phyloP scores from a whole-genome alignment of 2,797 vertebrate species.

The Myripristis jacobus region DNA sequence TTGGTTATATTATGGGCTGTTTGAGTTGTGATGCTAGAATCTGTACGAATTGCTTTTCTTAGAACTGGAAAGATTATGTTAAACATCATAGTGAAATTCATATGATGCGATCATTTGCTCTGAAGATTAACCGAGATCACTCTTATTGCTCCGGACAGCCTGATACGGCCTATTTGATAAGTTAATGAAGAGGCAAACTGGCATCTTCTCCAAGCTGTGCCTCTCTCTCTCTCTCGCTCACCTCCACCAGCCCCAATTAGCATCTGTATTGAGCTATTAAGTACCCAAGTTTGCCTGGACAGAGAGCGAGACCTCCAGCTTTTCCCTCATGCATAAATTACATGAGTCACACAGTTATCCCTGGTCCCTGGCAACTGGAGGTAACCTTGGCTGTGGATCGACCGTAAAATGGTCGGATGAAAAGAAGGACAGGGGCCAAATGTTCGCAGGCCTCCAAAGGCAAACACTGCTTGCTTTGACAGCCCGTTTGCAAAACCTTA shows the following conservation, averaged over 20 bases:
- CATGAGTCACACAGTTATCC: constrained; percentile 55
- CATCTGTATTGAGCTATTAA: constrained; percentile 16
- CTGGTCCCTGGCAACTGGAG: constrained; percentile 60
- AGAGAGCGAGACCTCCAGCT: constrained; percentile 24
- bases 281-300: constrained; percentile 17
- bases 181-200: not conserved
- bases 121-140: not conserved
- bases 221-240: not conserved
- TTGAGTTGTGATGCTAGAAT: not conserved
- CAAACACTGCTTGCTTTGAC: constrained; percentile 30
- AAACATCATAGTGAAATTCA: too few relatives aligned
- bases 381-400: constrained; percentile 67
- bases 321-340: constrained; percentile 60
- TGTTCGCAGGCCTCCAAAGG: constrained; percentile 49
- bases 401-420: constrained; percentile 54
- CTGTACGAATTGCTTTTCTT: not conserved
- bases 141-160: not conserved
- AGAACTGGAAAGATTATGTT: not conserved
- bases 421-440: constrained; percentile 55
- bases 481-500: constrained; percentile 1
- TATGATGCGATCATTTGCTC: not conserved
- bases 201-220: not conserved
- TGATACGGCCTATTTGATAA: not conserved
- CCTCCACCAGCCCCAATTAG: constrained; percentile 41
- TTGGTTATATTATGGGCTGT: not conserved